Evolutionary conservation across 2,888 invertebrate genomes (phyloP).

Genomic region (Agrotis exclamationis): DNA sequence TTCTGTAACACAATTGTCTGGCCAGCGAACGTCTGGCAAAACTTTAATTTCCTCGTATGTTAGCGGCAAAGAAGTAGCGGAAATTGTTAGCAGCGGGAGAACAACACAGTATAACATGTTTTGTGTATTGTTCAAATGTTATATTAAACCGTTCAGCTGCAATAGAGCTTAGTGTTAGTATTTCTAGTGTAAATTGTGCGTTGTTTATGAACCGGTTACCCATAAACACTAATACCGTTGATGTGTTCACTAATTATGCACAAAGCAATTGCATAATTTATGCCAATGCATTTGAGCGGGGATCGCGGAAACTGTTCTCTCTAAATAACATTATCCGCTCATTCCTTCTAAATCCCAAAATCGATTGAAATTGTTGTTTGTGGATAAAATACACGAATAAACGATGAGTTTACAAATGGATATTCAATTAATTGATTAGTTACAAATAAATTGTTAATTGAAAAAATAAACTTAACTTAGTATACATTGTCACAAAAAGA

Average conservation of each 20-base stretch:
- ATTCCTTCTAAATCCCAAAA: conserved; percentile 47
- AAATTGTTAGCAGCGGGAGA: conserved; percentile 43
- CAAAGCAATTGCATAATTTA: conserved; percentile 65
- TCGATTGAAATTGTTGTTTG: conserved; percentile 36
- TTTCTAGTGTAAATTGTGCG: conserved; percentile 17
- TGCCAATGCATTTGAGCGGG: conserved; percentile 35
- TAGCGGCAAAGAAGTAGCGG: conserved; percentile 43
- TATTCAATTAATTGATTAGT: not conserved
- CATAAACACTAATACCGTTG: conserved; percentile 53
- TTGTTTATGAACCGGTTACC: conserved; percentile 46
- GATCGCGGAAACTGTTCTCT: conserved; percentile 40
- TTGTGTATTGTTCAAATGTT: conserved; percentile 40
- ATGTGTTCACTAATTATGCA: conserved; percentile 64
- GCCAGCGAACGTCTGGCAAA: conserved; percentile 71
- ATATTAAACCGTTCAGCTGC: conserved; percentile 29
- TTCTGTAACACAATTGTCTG: conserved; percentile 81
- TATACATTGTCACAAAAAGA: not conserved
- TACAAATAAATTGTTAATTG: not conserved
- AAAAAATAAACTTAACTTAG: too few relatives aligned
- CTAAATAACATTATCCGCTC: conserved; percentile 52
- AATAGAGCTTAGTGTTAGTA: conserved; percentile 24
- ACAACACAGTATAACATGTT: conserved; percentile 40
- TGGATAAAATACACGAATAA: conserved; percentile 42
- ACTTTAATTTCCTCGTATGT: conserved; percentile 68
- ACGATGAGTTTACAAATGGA: conserved; percentile 8